These are phyloP conservation scores for Terrapene triunguis DNA, from an alignment of 2,113 vertebrate species.

Conservation along the genomic window DNA sequence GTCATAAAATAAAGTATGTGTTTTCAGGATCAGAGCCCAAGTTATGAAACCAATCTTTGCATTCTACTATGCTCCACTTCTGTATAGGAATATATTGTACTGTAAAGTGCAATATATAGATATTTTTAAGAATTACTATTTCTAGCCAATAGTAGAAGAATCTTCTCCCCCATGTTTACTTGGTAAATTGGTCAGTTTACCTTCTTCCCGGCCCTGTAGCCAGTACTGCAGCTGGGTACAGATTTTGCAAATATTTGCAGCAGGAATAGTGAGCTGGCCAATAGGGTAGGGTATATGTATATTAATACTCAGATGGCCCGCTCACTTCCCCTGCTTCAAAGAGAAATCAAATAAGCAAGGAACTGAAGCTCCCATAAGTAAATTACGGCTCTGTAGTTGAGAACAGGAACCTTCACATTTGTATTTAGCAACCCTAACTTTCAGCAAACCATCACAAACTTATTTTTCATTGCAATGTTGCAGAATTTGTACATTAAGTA, in stretches of 20 bases:
- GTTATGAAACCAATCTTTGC: neutral
- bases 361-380: neutral
- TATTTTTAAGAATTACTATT: neutral
- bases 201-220: neutral
- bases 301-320: neutral
- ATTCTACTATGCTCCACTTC: neutral
- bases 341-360: neutral
- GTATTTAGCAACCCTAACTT: neutral
- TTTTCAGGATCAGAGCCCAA: neutral
- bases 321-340: neutral
- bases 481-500: neutral
- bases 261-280: neutral
- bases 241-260: neutral
- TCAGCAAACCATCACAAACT: neutral
- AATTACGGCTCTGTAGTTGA: neutral
- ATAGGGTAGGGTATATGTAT: neutral
- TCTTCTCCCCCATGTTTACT: neutral
- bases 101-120: neutral
- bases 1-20: neutral
- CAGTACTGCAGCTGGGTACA: neutral
- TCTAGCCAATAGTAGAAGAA: neutral
- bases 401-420: neutral
- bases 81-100: neutral
- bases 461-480: rapidly evolving
- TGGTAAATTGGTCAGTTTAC: neutral